Conservation (phyloP, 2,113 vertebrate species). For the Chascanopsetta lugubris region DNA sequence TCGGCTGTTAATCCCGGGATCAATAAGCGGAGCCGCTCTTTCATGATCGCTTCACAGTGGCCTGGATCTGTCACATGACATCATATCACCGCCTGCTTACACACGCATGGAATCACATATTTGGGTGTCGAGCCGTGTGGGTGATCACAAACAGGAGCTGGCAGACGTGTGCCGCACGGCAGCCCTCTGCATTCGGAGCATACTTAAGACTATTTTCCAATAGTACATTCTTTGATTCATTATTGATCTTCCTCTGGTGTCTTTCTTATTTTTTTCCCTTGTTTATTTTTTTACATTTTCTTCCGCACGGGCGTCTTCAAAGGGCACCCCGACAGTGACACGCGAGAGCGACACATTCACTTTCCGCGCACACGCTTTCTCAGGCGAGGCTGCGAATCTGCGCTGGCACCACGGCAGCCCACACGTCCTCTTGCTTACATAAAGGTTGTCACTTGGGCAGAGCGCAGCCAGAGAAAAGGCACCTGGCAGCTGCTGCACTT, state of each 20-base stretch:
- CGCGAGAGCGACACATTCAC: conserved; percentile 29
- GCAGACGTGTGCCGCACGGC: neutral
- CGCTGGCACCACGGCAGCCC: conserved; percentile 31
- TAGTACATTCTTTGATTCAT: neutral
- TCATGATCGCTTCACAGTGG: conserved; percentile 84
- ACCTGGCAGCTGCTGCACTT: conserved; percentile 26
- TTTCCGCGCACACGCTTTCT: conserved; percentile 38
- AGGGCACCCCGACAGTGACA: conserved; percentile 53
- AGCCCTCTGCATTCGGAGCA: neutral
- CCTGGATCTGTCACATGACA: conserved; percentile 89
- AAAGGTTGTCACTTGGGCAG: conserved; percentile 33
- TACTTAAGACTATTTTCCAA: neutral
- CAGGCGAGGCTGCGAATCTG: conserved; percentile 31
- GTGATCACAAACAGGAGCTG: neutral
- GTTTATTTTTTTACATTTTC: no score
- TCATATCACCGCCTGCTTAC: conserved; percentile 66
- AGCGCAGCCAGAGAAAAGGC: conserved; percentile 18
- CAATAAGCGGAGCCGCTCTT: conserved; percentile 83
- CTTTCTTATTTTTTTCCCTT: no score
- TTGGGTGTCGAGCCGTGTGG: neutral
- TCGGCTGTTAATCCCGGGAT: conserved; percentile 83
- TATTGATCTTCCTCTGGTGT: conserved; percentile 32
- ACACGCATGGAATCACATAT: neutral
- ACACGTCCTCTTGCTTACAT: conserved; percentile 31
- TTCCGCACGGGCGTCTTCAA: conserved; percentile 38